Conservation (phyloP, 2,888 invertebrate genomes). For the Lithophane leautieri region DNA sequence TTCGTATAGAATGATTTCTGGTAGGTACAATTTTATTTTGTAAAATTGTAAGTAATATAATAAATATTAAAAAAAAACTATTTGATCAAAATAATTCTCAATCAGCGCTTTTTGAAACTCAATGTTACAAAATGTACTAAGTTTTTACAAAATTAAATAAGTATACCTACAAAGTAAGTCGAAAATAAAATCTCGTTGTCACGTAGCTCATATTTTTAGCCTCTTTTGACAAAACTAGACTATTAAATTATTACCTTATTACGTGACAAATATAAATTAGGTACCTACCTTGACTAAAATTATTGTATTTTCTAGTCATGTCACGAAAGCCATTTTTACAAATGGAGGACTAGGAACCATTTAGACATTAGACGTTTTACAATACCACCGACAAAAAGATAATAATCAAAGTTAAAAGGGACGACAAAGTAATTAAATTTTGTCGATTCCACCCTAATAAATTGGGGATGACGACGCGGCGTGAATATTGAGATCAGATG, state of each 20-base stretch:
- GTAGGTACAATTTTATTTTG: too few species aligned
- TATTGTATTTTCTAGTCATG: slow-evolving; percentile 11
- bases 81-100: too few species aligned
- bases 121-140: too few species aligned
- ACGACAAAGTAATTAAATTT: slow-evolving; percentile 71
- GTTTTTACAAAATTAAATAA: too few species aligned
- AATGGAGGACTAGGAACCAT: slow-evolving; percentile 26
- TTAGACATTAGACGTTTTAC: slow-evolving; percentile 28
- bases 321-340: slow-evolving; percentile 26
- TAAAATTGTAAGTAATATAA: too few species aligned
- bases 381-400: slow-evolving; percentile 55
- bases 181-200: background rate
- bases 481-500: slow-evolving; percentile 66
- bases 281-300: background rate
- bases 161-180: background rate
- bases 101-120: too few species aligned
- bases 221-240: slow-evolving; percentile 15
- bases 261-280: slow-evolving; percentile 17
- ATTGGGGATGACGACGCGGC: slow-evolving; percentile 60
- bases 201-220: background rate
- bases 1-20: background rate
- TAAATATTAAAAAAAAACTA: too few species aligned
- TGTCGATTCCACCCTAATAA: slow-evolving; percentile 65
- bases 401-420: slow-evolving; percentile 63
- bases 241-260: slow-evolving; percentile 7